A percentile compares a stretch with the other conserved stretches of the same genome.
Conservation (phyloP, 2,113 vertebrate genomes). For the Empidonax traillii region DNA sequence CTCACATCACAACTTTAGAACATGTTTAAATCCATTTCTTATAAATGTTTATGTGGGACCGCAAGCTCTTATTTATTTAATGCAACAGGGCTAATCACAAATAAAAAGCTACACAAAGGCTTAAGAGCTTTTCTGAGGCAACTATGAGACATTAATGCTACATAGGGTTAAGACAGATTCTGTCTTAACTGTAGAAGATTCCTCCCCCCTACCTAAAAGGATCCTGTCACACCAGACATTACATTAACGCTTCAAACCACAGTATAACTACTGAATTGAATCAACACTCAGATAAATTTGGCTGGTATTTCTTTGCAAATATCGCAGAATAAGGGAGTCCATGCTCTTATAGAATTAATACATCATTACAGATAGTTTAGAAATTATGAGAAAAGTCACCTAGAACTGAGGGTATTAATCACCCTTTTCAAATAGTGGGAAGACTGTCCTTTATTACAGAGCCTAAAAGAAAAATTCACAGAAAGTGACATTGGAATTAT, state of each 20-base stretch:
- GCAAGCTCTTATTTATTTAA: not conserved
- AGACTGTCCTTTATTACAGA: not conserved
- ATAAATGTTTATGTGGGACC: not conserved
- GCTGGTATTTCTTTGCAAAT: not conserved
- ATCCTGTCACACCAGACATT: not conserved
- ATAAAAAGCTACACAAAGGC: not conserved
- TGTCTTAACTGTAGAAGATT: not conserved
- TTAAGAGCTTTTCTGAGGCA: not conserved
- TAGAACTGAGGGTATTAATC: not conserved
- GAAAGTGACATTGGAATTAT: not conserved
- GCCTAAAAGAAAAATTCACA: not conserved
- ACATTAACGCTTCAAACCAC: not conserved
- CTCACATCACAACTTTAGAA: not conserved
- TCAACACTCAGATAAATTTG: not conserved
- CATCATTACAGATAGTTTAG: not conserved
- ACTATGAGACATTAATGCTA: fast-evolving
- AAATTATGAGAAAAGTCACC: not conserved
- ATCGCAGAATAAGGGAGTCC: not conserved
- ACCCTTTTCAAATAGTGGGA: not conserved
- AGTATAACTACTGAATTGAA: not conserved
- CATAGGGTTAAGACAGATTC: not conserved
- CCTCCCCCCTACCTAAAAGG: not conserved
- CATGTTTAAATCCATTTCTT: not conserved
- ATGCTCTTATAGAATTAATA: not conserved
- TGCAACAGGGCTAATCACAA: not conserved